Conservation (phyloP, 2,888 invertebrate genomes). For the Dioctria rufipes region DNA sequence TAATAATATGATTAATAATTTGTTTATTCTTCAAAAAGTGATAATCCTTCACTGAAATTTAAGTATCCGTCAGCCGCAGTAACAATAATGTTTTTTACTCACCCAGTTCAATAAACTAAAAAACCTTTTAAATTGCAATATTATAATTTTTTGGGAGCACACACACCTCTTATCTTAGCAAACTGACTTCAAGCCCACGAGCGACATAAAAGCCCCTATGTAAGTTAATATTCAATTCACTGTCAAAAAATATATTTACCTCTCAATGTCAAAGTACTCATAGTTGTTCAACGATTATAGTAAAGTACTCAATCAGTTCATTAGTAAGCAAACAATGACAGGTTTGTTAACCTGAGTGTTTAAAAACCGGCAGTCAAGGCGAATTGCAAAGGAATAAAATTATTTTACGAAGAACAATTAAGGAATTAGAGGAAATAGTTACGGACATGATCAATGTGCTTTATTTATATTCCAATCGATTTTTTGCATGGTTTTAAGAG, state of each 20-base stretch:
- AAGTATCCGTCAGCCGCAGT: too few relatives aligned
- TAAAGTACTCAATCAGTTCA: conserved; percentile 21
- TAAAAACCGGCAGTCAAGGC: not conserved
- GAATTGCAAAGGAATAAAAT: not conserved
- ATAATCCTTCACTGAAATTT: too few relatives aligned
- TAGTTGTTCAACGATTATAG: conserved; percentile 1
- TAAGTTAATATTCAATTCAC: not conserved
- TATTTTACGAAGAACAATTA: too few relatives aligned
- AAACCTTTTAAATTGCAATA: not conserved
- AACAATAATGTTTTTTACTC: too few relatives aligned
- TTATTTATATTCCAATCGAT: too few relatives aligned
- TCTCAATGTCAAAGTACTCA: conserved; percentile 24
- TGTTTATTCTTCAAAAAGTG: too few relatives aligned
- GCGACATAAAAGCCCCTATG: conserved; percentile 19
- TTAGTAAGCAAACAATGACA: not conserved
- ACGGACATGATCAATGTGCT: too few relatives aligned
- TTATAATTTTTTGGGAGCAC: not conserved
- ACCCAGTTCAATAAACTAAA: conserved; percentile 22
- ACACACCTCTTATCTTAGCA: not conserved
- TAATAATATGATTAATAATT: too few relatives aligned
- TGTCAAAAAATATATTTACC: not conserved
- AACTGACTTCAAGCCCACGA: not conserved
- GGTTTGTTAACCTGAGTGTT: conserved; percentile 22
- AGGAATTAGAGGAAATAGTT: too few relatives aligned
- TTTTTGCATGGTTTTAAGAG: too few relatives aligned